Evolutionary conservation across 2,888 invertebrate genomes (phyloP).

Genomic region (Quadriops clusia): DNA sequence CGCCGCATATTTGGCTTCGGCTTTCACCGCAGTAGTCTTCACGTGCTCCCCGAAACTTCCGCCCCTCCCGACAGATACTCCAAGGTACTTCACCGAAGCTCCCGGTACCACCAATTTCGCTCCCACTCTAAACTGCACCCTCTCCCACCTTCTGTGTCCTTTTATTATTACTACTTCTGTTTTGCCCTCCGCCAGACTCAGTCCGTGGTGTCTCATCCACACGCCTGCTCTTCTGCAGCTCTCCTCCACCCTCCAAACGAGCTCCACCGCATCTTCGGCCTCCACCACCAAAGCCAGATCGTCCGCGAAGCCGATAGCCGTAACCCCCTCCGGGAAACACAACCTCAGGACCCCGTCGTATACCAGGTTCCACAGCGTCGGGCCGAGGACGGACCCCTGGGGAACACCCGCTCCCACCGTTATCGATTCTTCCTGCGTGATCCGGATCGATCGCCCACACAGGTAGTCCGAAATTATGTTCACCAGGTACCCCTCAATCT

Average conservation of each 20-base stretch:
- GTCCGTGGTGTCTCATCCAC: constrained; percentile 6
- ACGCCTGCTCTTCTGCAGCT: constrained; percentile 1
- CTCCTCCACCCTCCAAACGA: constrained; percentile 6
- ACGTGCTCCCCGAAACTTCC: not conserved
- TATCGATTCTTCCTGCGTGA: too few species aligned
- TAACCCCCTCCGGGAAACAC: not conserved
- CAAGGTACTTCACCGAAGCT: not conserved
- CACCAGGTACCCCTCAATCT: not conserved
- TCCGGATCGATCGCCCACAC: too few species aligned
- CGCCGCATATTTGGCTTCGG: not conserved
- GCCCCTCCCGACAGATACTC: not conserved
- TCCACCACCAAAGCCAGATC: constrained; percentile 1
- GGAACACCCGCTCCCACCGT: not conserved
- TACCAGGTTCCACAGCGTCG: not conserved
- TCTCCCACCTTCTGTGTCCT: constrained; percentile 2
- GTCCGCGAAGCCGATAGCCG: not conserved
- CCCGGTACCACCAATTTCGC: not conserved
- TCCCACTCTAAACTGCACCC: not conserved
- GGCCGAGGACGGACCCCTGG: constrained; percentile 1
- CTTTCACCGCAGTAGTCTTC: not conserved
- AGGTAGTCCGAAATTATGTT: constrained; percentile 1
- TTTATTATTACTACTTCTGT: constrained; percentile 10
- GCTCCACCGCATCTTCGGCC: constrained; percentile 1
- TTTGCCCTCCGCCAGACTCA: constrained; percentile 8
- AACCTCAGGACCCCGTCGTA: not conserved